Conservation (phyloP, 2,113 vertebrate species). For the Equus quagga region DNA sequence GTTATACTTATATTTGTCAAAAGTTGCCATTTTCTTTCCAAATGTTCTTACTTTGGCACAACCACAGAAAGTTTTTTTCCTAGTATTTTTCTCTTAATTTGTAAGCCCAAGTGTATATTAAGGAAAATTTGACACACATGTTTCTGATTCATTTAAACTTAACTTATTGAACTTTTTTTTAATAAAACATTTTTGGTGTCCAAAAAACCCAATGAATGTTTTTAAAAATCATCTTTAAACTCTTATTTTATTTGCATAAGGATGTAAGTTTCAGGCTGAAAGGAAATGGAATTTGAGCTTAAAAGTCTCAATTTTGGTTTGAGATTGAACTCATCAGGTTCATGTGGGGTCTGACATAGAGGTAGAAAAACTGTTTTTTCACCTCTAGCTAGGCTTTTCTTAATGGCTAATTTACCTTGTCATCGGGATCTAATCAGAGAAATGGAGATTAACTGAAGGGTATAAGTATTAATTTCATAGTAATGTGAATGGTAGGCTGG, state of each 20-base stretch:
- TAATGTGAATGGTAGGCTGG: accelerated
- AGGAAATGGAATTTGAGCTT: constrained; percentile 59
- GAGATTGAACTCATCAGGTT: constrained; percentile 23
- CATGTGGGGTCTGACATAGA: neutral
- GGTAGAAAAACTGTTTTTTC: neutral
- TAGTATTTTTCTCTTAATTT: neutral
- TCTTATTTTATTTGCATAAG: constrained; percentile 45
- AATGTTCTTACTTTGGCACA: neutral
- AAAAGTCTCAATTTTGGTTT: neutral
- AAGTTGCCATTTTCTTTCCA: neutral
- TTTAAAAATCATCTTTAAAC: constrained; percentile 30
- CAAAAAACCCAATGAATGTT: constrained; percentile 23
- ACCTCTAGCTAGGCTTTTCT: constrained; percentile 69
- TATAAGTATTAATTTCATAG: neutral
- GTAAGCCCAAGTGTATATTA: constrained; percentile 55
- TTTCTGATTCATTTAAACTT: constrained; percentile 62
- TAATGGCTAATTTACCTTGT: constrained; percentile 74
- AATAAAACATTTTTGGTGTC: constrained; percentile 10
- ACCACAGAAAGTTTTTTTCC: neutral
- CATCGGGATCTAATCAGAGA: constrained; percentile 63
- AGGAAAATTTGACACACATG: constrained; percentile 54
- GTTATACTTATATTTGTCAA: neutral
- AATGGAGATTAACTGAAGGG: neutral
- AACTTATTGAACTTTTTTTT: constrained; percentile 30
- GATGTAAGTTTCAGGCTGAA: constrained; percentile 37